These are phyloP conservation scores for Ageneiosus marmoratus DNA, from an alignment of 2,113 vertebrate genomes.

Conservation along the genomic window DNA sequence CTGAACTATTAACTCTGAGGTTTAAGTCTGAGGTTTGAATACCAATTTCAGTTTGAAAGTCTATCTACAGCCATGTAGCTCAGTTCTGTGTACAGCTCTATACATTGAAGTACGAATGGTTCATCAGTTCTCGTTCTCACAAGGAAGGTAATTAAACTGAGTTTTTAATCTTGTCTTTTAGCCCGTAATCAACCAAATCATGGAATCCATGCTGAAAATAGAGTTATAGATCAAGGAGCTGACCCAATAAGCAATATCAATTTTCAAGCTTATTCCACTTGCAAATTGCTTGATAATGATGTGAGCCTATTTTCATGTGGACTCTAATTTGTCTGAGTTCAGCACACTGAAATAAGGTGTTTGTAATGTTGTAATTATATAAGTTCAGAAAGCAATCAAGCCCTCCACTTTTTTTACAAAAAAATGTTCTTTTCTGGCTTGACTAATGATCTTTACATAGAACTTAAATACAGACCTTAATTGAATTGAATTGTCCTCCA, in stretches of 20 bases:
- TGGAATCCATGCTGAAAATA: constrained; percentile 6
- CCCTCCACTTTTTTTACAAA: background rate
- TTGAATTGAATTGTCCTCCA: background rate
- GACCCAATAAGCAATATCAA: constrained; percentile 26
- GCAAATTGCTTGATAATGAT: constrained; percentile 21
- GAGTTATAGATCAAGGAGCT: background rate
- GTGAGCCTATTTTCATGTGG: background rate
- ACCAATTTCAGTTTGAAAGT: background rate
- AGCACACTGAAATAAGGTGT: background rate
- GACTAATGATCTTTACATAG: background rate
- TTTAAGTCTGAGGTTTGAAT: background rate
- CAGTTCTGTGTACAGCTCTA: background rate
- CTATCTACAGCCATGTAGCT: background rate
- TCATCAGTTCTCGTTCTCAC: background rate
- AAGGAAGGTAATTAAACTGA: background rate
- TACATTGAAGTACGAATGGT: background rate
- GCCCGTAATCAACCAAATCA: background rate
- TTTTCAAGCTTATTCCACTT: constrained; percentile 3
- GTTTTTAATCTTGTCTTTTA: background rate
- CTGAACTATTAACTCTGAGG: background rate
- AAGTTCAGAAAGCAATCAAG: constrained; percentile 17
- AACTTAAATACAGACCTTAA: background rate
- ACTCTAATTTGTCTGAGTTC: background rate
- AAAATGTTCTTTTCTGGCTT: background rate
- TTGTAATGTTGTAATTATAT: constrained; percentile 17